phyloP scores from a whole-genome alignment of 1,140 invertebrate genomes.

The Elymnias hypermnestra region DNA sequence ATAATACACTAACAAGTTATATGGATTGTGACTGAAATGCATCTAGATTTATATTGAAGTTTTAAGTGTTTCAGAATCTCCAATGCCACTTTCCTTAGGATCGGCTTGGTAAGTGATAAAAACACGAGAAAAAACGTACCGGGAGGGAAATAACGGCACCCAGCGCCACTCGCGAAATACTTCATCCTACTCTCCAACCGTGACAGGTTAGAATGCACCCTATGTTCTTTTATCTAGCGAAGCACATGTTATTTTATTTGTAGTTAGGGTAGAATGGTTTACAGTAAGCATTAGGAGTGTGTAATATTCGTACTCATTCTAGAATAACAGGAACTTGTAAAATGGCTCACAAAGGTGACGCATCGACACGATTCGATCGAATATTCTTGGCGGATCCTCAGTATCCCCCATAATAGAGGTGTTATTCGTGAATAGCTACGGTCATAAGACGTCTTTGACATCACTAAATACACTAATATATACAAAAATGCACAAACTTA shows the following conservation, averaged over 20 bases:
- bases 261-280: background rate
- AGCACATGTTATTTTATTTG: background rate
- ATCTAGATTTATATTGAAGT: no score
- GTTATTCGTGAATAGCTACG: constrained; percentile 1
- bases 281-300: constrained; percentile 4
- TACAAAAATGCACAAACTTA: constrained; percentile 66
- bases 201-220: constrained; percentile 17
- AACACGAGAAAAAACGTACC: no score
- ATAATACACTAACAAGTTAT: no score
- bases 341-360: constrained; percentile 74
- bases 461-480: constrained; percentile 52
- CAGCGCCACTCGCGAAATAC: constrained; percentile 11
- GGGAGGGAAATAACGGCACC: background rate
- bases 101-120: no score
- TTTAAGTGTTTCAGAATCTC: no score
- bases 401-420: constrained; percentile 14
- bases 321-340: constrained; percentile 61
- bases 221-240: constrained; percentile 6
- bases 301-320: constrained; percentile 30
- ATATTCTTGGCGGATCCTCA: constrained; percentile 46
- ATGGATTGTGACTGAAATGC: no score
- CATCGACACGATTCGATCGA: constrained; percentile 71
- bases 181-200: constrained; percentile 8
- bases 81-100: no score
- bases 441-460: constrained; percentile 11